phyloP scores from a whole-genome alignment of 2,797 vertebrate genomes.

The Lutjanus campechanus region DNA sequence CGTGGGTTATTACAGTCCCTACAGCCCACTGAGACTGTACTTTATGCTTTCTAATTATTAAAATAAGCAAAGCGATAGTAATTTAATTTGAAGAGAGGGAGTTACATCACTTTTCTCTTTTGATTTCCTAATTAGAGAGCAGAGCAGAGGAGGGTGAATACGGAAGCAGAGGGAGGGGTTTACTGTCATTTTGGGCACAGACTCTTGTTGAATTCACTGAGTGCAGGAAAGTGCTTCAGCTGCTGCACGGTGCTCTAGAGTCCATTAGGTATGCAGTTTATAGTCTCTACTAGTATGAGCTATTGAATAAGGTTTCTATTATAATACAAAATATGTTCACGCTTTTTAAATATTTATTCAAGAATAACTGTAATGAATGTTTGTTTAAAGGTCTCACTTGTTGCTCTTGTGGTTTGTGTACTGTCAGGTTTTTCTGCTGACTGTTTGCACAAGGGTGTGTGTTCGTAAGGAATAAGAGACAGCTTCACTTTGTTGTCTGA shows the following conservation, averaged over 20 bases:
- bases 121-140: conserved; percentile 33
- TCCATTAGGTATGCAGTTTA: conserved; percentile 12
- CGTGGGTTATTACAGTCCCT: neutral
- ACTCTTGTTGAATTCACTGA: conserved; percentile 33
- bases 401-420: conserved; percentile 33
- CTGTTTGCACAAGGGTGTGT: conserved; percentile 37
- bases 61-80: neutral
- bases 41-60: conserved; percentile 12
- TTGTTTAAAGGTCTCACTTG: neutral
- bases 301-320: neutral
- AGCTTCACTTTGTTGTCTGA: neutral
- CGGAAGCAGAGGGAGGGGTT: conserved; percentile 61
- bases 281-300: neutral
- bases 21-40: neutral
- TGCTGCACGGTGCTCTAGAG: neutral
- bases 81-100: conserved; percentile 15
- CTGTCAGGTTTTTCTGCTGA: conserved; percentile 56
- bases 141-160: conserved; percentile 32
- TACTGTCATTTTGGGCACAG: conserved; percentile 14
- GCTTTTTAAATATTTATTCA: neutral
- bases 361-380: too few species aligned
- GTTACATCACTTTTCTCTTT: conserved; percentile 37
- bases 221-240: conserved; percentile 12
- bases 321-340: neutral
- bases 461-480: neutral